A percentile compares a stretch with the other conserved stretches of the same genome.
These are phyloP conservation scores for Apamea sordens DNA, from an alignment of 2,888 invertebrate genomes.

Conservation along the genomic window DNA sequence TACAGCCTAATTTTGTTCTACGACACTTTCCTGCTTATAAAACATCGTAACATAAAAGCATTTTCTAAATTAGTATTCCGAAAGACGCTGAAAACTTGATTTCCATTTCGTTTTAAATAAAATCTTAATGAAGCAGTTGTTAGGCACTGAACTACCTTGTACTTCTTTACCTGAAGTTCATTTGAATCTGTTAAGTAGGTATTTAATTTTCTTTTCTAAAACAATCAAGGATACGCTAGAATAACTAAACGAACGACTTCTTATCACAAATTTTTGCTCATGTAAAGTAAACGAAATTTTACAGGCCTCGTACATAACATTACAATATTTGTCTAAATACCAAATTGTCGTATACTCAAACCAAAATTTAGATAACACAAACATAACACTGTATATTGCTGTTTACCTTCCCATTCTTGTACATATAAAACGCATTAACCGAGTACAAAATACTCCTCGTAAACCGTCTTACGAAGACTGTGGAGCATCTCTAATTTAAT, in stretches of 20 bases:
- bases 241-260: slow-evolving; percentile 13
- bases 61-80: slow-evolving; percentile 46
- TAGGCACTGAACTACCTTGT: slow-evolving; percentile 28
- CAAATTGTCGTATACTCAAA: slow-evolving; percentile 33
- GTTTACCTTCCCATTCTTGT: slow-evolving; percentile 60
- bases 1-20: slow-evolving; percentile 37
- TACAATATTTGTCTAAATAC: slow-evolving; percentile 43
- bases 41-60: slow-evolving; percentile 24
- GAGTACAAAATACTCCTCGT: slow-evolving; percentile 53
- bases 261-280: slow-evolving; percentile 17
- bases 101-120: slow-evolving; percentile 44
- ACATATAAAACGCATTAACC: slow-evolving; percentile 57
- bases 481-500: slow-evolving; percentile 77
- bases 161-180: slow-evolving; percentile 23
- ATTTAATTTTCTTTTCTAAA: slow-evolving; percentile 16
- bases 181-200: slow-evolving; percentile 9
- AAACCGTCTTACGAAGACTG: slow-evolving; percentile 60
- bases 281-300: slow-evolving; percentile 24
- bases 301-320: neutral
- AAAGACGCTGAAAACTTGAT: slow-evolving; percentile 37
- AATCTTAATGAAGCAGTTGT: slow-evolving; percentile 31
- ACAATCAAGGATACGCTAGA: slow-evolving; percentile 4
- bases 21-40: slow-evolving; percentile 34
- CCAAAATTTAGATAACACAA: slow-evolving; percentile 47
- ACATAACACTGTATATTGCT: slow-evolving; percentile 46